Evolutionary conservation across 2,113 vertebrate species (phyloP).

Genomic region (Crotophaga sulcirostris): DNA sequence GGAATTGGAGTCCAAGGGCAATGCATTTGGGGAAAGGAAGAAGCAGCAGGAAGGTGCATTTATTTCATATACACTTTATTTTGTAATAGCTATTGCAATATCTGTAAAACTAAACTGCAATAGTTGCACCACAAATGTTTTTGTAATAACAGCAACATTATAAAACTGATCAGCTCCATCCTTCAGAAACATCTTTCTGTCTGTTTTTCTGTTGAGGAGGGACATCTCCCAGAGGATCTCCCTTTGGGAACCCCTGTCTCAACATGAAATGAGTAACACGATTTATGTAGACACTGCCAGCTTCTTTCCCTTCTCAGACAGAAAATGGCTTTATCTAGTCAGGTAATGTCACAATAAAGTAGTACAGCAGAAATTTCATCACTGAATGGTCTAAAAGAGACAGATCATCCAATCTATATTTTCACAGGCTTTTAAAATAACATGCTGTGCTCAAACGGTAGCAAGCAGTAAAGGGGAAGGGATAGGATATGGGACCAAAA

Average conservation of each 20-base stretch:
- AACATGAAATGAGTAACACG: constrained; percentile 55
- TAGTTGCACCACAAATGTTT: constrained; percentile 44
- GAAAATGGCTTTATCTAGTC: constrained; percentile 67
- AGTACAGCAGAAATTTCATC: constrained; percentile 61
- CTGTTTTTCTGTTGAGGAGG: constrained; percentile 62
- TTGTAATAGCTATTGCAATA: constrained; percentile 53
- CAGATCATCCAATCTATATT: constrained; percentile 45
- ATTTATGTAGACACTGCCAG: constrained; percentile 62
- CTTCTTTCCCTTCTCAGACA: constrained; percentile 51
- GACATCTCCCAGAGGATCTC: constrained; percentile 64
- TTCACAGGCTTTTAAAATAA: neutral
- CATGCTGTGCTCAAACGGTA: neutral
- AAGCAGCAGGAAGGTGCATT: constrained; percentile 16
- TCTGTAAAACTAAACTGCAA: constrained; percentile 30
- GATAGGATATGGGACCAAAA: neutral
- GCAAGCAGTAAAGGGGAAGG: neutral
- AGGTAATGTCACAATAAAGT: constrained; percentile 62
- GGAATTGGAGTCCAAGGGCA: neutral
- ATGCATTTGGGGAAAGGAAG: neutral
- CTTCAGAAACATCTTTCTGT: constrained; percentile 63
- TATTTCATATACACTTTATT: neutral
- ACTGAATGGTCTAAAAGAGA: constrained; percentile 56
- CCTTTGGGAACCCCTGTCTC: constrained; percentile 77
- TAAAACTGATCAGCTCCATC: constrained; percentile 59
- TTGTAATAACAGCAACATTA: constrained; percentile 61